Conservation (phyloP, 2,113 vertebrate genomes). For the Caranx ignobilis region DNA sequence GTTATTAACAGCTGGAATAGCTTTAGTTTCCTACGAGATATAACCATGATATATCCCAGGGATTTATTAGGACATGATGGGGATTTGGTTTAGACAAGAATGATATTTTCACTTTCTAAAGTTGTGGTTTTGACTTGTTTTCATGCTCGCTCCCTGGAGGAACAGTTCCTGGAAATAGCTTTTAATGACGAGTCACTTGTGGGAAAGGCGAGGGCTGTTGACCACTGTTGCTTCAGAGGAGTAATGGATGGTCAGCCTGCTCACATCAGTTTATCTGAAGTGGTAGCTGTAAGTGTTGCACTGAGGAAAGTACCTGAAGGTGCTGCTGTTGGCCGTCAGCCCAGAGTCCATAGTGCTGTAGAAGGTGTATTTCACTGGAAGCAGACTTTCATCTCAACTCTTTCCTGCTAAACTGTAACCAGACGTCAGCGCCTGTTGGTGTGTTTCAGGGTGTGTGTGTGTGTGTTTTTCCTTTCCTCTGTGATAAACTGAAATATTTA, state of each 20-base stretch:
- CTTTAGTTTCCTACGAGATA: neutral
- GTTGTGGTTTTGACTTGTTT: conserved; percentile 47
- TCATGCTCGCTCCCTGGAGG: conserved; percentile 29
- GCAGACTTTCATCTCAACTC: conserved; percentile 34
- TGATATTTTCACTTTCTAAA: neutral
- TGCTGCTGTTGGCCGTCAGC: conserved; percentile 46
- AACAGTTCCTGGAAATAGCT: conserved; percentile 60
- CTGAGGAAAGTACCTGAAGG: conserved; percentile 56
- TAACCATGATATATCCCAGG: neutral
- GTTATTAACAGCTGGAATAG: conserved; percentile 20
- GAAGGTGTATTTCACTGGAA: conserved; percentile 60
- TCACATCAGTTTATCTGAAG: conserved; percentile 41
- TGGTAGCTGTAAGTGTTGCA: conserved; percentile 18
- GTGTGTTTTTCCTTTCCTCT: conserved; percentile 21
- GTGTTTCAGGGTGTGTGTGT: neutral
- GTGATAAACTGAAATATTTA: conserved; percentile 27
- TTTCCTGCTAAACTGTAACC: conserved; percentile 32
- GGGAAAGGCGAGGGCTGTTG: conserved; percentile 67
- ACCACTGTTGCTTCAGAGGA: conserved; percentile 55
- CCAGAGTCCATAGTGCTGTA: neutral
- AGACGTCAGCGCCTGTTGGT: conserved; percentile 46
- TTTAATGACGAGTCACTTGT: conserved; percentile 56
- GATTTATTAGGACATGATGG: neutral
- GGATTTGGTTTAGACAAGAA: neutral
- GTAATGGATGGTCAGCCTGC: conserved; percentile 21